These are phyloP conservation scores for Pluvianellus socialis DNA, from an alignment of 2,113 vertebrate species.

Conservation along the genomic window DNA sequence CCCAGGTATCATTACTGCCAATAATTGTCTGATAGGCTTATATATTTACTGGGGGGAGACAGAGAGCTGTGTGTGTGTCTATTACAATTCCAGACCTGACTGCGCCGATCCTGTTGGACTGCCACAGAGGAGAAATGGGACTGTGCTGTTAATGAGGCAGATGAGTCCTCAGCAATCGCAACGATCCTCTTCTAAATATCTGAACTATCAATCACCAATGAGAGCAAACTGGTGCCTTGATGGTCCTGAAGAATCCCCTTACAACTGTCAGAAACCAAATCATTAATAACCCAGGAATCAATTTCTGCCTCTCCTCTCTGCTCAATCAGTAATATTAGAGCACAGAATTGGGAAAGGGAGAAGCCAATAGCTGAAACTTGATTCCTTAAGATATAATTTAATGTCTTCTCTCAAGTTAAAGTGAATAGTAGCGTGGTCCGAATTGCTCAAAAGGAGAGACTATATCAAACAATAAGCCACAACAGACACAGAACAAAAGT, in stretches of 20 bases:
- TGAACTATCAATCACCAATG: not conserved
- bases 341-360: not conserved
- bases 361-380: not conserved
- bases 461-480: not conserved
- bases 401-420: not conserved
- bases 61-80: not conserved
- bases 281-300: conserved; percentile 42
- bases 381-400: not conserved
- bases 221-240: conserved; percentile 39
- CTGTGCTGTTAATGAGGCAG: not conserved
- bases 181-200: not conserved
- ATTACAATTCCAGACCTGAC: not conserved
- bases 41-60: not conserved
- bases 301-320: conserved; percentile 22
- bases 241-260: not conserved
- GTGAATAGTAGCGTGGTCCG: not conserved
- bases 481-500: not conserved
- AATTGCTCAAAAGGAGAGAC: not conserved
- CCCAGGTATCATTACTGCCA: not conserved
- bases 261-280: conserved; percentile 6
- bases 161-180: not conserved
- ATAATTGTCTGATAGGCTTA: not conserved
- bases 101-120: not conserved
- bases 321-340: not conserved
- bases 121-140: not conserved